Percentiles rank a stretch among this genome's conserved stretches.
phyloP scores from a whole-genome alignment of 2,797 vertebrate genomes.

The Ctenosaura bakeri region DNA sequence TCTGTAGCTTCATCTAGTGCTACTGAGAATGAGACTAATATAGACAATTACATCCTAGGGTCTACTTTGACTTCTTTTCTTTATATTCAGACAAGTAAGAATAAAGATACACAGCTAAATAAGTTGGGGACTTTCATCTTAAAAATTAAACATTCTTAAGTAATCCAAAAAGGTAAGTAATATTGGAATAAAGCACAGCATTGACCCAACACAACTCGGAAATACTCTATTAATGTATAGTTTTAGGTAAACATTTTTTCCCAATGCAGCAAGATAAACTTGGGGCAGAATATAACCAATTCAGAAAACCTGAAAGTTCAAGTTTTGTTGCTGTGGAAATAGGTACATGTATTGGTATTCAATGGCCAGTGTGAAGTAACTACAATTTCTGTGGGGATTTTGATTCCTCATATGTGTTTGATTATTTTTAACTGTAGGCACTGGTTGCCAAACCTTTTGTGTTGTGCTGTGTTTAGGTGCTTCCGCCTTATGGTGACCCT shows the following conservation, averaged over 20 bases:
- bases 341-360: background rate
- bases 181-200: fast-evolving
- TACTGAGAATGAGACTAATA: background rate
- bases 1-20: slow-evolving; percentile 12
- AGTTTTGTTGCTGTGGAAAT: background rate
- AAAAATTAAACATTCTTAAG: background rate
- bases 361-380: background rate
- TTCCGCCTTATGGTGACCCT: too few species aligned
- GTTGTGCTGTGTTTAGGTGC: too few species aligned
- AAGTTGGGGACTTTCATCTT: background rate
- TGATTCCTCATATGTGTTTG: background rate
- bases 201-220: fast-evolving
- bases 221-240: background rate
- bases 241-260: slow-evolving; percentile 5
- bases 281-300: background rate
- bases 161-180: background rate
- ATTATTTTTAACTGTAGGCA: background rate
- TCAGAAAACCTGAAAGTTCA: too few species aligned
- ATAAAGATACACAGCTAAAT: slow-evolving; percentile 7
- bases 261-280: background rate
- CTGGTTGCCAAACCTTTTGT: background rate
- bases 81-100: background rate
- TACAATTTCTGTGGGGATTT: background rate
- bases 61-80: fast-evolving
- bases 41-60: background rate